Evolutionary conservation across 2,888 invertebrate genomes (phyloP), one percentile per base, ranked within the genome.

Genomic region (Gisinianus flammeolus): DNA sequence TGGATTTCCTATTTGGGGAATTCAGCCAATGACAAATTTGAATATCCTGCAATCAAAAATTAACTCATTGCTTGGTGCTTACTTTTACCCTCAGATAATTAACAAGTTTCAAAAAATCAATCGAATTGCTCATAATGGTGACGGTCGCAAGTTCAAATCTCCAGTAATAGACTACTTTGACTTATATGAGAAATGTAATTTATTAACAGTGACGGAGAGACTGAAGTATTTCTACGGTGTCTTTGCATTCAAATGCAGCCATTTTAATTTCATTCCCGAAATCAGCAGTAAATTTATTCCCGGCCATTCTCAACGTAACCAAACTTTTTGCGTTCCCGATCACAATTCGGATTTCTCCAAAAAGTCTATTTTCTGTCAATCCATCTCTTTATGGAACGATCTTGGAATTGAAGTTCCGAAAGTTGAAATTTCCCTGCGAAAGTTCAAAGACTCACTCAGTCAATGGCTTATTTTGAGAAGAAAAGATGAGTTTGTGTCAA

Each of bases 31-130:
- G 5, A 24, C 8, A 6, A 24, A 69, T 10, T 1, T 44, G 8
- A 24, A 69, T 24, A 44, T 44, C 22, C 19, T 69, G 19, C 69
- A 69, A 44, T 44, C 44, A 8, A 69, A 69, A 44, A 44, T 69
- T 24, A 44, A 69, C 26, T 26, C 26, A 0, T 2, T 44, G 16
- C 26, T 69, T 2, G 44, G 24, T 0, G n/a, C 69, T 2, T 69
- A 44, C 16, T 69, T 44, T 24, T 69, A 44, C 52, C 69, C 35
- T 24, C 12, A 35, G 0, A 10, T 44, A 10, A 24, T 6, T 22
- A 69, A 69, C 19, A 44, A 52, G 19, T 69, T 44, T 12, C 28
- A 69, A 22, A 44, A 31, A 22, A 26, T 28, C 4, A 62, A 62
- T 28, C 22, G 26, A 6, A 62, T 62, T 62, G 62, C 62, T 12